Percentiles rank a stretch among this genome's conserved stretches.
These are phyloP conservation scores for Drosophila colorata DNA, from an alignment of 2,888 invertebrate genomes.

Conservation along the genomic window DNA sequence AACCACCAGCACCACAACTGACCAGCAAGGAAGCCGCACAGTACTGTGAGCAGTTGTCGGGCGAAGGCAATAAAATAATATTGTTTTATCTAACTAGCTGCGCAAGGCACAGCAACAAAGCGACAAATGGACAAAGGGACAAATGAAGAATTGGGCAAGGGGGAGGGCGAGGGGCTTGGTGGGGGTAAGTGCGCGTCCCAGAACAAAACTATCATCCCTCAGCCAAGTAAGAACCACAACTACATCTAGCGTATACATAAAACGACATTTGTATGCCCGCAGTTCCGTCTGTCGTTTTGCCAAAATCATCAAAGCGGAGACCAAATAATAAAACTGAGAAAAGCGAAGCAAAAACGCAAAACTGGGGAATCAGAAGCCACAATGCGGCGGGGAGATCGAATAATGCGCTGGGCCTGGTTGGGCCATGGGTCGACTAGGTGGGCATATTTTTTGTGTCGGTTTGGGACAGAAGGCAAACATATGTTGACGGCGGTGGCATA, in stretches of 20 bases:
- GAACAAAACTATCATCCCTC: constrained; percentile 21
- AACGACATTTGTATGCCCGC: constrained; percentile 65
- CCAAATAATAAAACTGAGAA: constrained; percentile 67
- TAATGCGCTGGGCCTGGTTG: constrained; percentile 28
- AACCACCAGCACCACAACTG: constrained; percentile 19
- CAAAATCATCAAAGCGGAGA: constrained; percentile 53
- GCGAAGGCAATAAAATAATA: constrained; percentile 72
- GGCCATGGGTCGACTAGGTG: constrained; percentile 27
- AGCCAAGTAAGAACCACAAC: constrained; percentile 14
- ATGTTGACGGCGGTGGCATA: constrained; percentile 49
- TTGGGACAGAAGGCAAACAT: constrained; percentile 54
- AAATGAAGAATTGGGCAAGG: background rate
- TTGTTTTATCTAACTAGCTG: constrained; percentile 73
- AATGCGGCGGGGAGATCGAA: constrained; percentile 52
- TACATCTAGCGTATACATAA: constrained; percentile 20
- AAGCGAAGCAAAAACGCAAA: constrained; percentile 42
- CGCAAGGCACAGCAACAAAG: constrained; percentile 44
- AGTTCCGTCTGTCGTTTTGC: constrained; percentile 42
- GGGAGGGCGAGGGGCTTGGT: too few species aligned
- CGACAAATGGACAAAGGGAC: constrained; percentile 1
- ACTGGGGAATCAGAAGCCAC: constrained; percentile 39
- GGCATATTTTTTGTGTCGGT: constrained; percentile 2
- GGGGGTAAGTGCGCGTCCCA: background rate
- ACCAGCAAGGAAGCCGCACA: constrained; percentile 32
- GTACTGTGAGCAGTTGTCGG: constrained; percentile 13